Conservation (phyloP, 2,888 invertebrate genomes). For the Stictocephala bisonia region DNA sequence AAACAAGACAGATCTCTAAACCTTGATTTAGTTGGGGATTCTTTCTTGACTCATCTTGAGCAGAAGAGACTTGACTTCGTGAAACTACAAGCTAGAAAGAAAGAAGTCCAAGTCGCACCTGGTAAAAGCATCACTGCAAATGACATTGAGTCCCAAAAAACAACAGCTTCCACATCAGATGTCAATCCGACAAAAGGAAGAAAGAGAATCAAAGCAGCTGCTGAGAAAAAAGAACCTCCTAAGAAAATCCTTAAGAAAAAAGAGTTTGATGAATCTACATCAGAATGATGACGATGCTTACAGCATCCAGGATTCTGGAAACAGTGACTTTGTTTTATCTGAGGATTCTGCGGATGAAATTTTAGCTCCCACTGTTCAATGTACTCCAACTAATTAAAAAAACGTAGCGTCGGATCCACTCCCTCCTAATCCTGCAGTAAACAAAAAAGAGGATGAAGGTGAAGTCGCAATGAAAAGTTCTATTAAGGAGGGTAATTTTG, state of each 20-base stretch:
- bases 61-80: slow-evolving; percentile 30
- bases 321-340: slow-evolving; percentile 26
- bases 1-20: neutral
- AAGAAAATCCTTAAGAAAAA: slow-evolving; percentile 24
- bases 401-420: neutral
- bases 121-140: neutral
- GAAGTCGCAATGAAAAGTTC: slow-evolving; percentile 18
- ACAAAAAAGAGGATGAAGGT: neutral
- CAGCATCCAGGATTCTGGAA: slow-evolving; percentile 31
- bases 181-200: neutral
- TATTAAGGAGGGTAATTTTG: slow-evolving; percentile 35
- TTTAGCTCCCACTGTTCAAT: neutral
- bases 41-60: neutral
- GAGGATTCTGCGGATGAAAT: slow-evolving; percentile 19
- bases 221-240: slow-evolving; percentile 2
- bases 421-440: neutral
- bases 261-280: slow-evolving; percentile 11
- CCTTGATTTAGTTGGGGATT: neutral
- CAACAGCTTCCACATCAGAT: neutral
- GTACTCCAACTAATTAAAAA: neutral
- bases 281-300: slow-evolving; percentile 24
- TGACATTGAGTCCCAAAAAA: neutral
- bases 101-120: neutral
- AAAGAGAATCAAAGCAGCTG: slow-evolving; percentile 5
- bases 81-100: neutral